Evolutionary conservation across 2,888 invertebrate genomes (phyloP), one percentile per base, ranked within the genome.

Genomic region (Bhutanitis thaidina): DNA sequence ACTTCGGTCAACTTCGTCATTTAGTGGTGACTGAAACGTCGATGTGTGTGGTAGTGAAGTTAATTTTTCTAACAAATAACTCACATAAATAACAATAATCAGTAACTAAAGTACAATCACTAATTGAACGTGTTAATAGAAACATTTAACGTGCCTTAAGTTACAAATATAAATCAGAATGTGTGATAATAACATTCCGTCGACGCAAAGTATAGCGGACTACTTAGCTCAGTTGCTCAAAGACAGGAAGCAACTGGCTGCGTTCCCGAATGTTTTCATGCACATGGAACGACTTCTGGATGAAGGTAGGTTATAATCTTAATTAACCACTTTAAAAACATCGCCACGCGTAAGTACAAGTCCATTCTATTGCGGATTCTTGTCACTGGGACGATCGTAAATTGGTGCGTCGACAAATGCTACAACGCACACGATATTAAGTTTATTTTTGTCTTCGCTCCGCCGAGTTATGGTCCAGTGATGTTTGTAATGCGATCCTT

Each of bases 161-260:
- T 84, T 86, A 65, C 70, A 77, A 71, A 76, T 71, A 69, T 73
- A 75, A 81, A 73, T 79, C 82, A 90, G 80, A 81, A 90, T 90
- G 90, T 89, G 90, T 86, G 90, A 90, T 81, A 86, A 80, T 82
- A 89, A 77, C 81, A 88, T 77, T 86, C 92, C 93, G 75, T 95
- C 95, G 86, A 97, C 97, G 91, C 97, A 97, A 90, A 97, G 97
- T 92, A 96, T 97, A 92, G 98, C 99, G 91, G 99, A 99, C 92
- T 99, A 99, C 93, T 93, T 99, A 93, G 98, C 99, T 87, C 99
- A 99, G 92, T 94, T 99, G 92, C 94, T 99, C 87, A 99, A 99
- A 94, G 99, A 99, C 94, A 97, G 98, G 93, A 99, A 99, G 93
- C 98, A 99, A 93, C 93, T 99, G 88, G 97, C 98, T 80, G 98